Conservation (phyloP, 2,888 invertebrate genomes). For the Troides oblongomaculatus region DNA sequence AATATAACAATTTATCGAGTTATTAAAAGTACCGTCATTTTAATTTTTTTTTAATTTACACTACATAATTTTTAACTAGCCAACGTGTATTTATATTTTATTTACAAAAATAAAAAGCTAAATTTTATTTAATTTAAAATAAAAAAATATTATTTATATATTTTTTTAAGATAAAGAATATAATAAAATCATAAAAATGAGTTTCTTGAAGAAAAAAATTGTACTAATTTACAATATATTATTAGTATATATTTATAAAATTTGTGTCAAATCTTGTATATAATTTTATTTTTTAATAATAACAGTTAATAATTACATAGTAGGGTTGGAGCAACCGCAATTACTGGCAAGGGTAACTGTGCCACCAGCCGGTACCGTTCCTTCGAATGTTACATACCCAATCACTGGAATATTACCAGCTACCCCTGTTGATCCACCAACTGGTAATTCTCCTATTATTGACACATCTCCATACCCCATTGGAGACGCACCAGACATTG, state of each 20-base stretch:
- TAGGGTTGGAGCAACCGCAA: conserved; percentile 44
- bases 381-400: conserved; percentile 69
- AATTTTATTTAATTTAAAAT: too few species aligned
- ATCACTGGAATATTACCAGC: conserved; percentile 65
- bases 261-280: conserved; percentile 22
- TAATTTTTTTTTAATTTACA: too few species aligned
- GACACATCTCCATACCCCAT: conserved; percentile 55
- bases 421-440: conserved; percentile 56
- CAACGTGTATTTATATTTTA: too few species aligned
- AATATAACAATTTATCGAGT: too few species aligned
- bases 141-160: too few species aligned
- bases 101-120: too few species aligned
- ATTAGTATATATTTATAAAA: conserved; percentile 7
- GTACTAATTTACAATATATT: background rate
- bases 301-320: conserved; percentile 31
- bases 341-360: conserved; percentile 58
- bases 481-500: conserved; percentile 35
- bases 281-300: conserved; percentile 28
- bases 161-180: background rate
- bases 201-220: background rate
- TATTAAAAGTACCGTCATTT: too few species aligned
- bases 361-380: conserved; percentile 62
- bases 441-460: conserved; percentile 58
- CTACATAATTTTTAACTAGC: too few species aligned
- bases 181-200: background rate